These are phyloP conservation scores for Brachycybe producta DNA, from an alignment of 2,888 invertebrate genomes.

Conservation along the genomic window DNA sequence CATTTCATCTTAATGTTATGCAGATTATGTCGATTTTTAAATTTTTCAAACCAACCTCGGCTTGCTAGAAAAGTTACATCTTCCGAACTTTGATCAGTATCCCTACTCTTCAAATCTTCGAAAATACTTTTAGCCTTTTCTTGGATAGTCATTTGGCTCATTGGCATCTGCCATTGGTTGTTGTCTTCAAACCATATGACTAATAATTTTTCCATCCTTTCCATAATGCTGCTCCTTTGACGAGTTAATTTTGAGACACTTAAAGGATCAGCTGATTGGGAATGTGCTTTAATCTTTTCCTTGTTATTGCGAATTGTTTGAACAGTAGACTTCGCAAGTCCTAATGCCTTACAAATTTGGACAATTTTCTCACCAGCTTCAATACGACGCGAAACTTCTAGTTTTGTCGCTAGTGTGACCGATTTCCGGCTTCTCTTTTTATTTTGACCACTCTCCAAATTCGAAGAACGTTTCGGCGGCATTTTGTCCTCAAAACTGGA, in stretches of 20 bases:
- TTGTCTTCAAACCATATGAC: slow-evolving; percentile 11
- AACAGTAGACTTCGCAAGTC: slow-evolving; percentile 1
- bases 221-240: slow-evolving; percentile 1
- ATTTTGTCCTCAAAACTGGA: background rate
- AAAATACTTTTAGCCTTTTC: slow-evolving; percentile 13
- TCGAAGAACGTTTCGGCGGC: background rate
- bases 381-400: background rate
- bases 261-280: background rate
- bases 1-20: slow-evolving; percentile 18
- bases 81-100: too few relatives aligned
- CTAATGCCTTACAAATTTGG: background rate
- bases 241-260: background rate
- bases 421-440: background rate
- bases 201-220: slow-evolving; percentile 16
- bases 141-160: slow-evolving; percentile 9
- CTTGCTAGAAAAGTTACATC: slow-evolving; percentile 18
- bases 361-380: background rate
- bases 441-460: background rate
- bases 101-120: slow-evolving; percentile 2
- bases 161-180: slow-evolving; percentile 2
- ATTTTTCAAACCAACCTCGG: slow-evolving; percentile 19
- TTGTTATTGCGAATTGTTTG: background rate
- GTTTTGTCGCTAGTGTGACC: background rate
- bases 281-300: background rate
- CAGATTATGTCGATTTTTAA: slow-evolving; percentile 17